Evolutionary conservation across 2,888 invertebrate species (phyloP).

Genomic region (Cryptocephalus primarius): DNA sequence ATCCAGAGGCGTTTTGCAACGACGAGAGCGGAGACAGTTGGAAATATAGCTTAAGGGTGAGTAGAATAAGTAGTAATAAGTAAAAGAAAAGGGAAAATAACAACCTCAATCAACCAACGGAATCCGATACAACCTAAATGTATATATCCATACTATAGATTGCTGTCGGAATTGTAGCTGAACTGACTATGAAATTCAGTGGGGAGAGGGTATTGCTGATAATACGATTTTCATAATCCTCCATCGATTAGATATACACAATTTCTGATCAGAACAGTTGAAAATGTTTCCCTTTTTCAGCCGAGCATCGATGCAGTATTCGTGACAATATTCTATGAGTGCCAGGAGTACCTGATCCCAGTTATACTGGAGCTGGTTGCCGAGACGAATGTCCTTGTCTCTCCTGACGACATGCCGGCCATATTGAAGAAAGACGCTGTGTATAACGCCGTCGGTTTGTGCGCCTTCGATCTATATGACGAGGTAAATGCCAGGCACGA

Average conservation of each 20-base stretch:
- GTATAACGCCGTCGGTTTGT: conserved; percentile 83
- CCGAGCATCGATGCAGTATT: conserved; percentile 84
- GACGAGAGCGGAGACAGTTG: conserved; percentile 88
- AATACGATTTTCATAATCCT: too few species aligned
- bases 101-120: too few species aligned
- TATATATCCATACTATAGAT: too few species aligned
- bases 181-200: too few species aligned
- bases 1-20: conserved; percentile 82
- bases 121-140: too few species aligned
- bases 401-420: conserved; percentile 61
- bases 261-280: too few species aligned
- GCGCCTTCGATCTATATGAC: conserved; percentile 83
- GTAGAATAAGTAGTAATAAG: conserved; percentile 20
- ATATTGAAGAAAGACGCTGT: conserved; percentile 87
- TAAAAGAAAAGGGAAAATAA: neutral
- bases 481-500: too few species aligned
- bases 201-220: too few species aligned
- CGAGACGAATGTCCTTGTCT: conserved; percentile 53
- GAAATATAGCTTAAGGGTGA: conserved; percentile 82
- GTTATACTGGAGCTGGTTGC: conserved; percentile 62
- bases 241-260: too few species aligned
- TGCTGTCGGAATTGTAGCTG: too few species aligned
- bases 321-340: conserved; percentile 72
- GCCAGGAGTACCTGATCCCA: conserved; percentile 57
- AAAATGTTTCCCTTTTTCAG: conserved; percentile 36